phyloP scores from a whole-genome alignment of 2,113 vertebrate species.

The Ceyx margarethae region DNA sequence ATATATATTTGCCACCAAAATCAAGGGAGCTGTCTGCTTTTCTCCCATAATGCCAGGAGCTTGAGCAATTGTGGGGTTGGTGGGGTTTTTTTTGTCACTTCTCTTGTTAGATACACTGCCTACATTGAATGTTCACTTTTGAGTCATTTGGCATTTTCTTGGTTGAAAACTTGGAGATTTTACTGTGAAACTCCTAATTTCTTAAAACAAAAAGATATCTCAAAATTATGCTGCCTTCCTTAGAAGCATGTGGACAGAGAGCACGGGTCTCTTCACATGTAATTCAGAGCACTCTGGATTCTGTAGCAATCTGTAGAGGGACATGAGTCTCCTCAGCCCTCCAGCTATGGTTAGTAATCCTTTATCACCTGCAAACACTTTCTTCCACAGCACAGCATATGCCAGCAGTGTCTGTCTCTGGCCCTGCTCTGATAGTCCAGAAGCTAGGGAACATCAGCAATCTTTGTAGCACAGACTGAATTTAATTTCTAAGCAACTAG shows the following conservation, averaged over 20 bases:
- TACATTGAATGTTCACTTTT: not conserved
- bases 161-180: not conserved
- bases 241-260: accelerated
- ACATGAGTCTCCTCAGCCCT: not conserved
- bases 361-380: not conserved
- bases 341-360: not conserved
- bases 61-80: too few species aligned
- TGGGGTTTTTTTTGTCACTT: not conserved
- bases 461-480: not conserved
- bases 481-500: not conserved
- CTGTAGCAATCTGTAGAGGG: not conserved
- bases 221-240: not conserved
- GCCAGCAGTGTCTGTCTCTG: not conserved
- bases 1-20: not conserved
- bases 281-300: not conserved
- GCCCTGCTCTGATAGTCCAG: not conserved
- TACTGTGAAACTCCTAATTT: accelerated
- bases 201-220: not conserved
- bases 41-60: not conserved
- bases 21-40: not conserved
- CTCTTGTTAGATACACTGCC: not conserved
- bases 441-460: not conserved
- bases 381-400: not conserved
- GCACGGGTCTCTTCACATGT: not conserved
- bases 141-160: not conserved